Base-by-base conservation (phyloP, 2,797 vertebrate species). In the Brachyalestes nurse region DNA sequence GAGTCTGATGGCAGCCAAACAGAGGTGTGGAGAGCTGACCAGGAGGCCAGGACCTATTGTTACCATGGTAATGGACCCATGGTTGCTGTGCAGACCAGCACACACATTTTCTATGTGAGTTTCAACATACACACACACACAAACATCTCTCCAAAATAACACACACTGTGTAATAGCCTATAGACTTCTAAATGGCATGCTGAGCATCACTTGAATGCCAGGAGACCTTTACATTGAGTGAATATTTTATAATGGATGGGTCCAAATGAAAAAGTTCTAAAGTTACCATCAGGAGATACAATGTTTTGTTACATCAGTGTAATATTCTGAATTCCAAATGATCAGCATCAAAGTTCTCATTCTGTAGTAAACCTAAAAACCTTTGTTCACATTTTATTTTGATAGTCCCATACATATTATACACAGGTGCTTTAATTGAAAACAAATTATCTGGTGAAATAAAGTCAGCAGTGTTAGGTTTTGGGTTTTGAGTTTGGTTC, bases 71-170 rank as follows among this genome's bases (percentile, higher is more conserved):
- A 77, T 1, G 84, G 86, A 77, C 77, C 83, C 69, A 87, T 85
- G 85, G 89, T 94, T 62, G 92, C 86, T 1, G 85, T 96, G 71
- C 91, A 93, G 87, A 95, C 94, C 49, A 89, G 86, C 78, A 90
- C 91, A 38, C 91, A 93, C 77, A 65, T 83, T 5, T 95, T 95
- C 79, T 78, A 91, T 69, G 95, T 95, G 75, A 91, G 93, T 92
- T 82, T 77, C 40, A 17, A 60, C 34, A 62, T 9, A 58, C 3
- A 51, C 60, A 71, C 38, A 60, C 13, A 47, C 38, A 47, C 10
- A 45, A 0, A 45, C 6, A 45, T 6, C 6, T 45, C 42, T 45
- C 28, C 28, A 28, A 28, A 28, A 28, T n/a, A n/a, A n/a, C 28
- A 28, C 28, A 34, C 34, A 34, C 34, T 4, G 34, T 34, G 2